Evolutionary conservation across 2,888 invertebrate genomes (phyloP).

Genomic region (Thumatha senex): DNA sequence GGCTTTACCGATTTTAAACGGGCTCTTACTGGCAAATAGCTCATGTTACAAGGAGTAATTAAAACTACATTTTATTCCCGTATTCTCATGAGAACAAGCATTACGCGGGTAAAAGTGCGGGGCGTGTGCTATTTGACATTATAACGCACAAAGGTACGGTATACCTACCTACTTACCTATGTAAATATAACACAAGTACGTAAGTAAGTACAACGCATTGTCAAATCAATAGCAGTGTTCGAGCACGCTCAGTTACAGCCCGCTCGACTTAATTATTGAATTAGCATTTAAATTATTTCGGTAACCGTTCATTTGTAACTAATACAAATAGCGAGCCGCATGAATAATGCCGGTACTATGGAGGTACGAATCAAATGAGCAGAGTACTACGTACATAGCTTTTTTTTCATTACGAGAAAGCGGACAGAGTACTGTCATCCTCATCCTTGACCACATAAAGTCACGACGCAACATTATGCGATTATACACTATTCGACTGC

Average conservation of each 20-base stretch:
- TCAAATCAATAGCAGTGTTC: conserved; percentile 64
- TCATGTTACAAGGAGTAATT: too few relatives aligned
- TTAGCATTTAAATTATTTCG: conserved; percentile 85
- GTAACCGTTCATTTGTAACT: conserved; percentile 84
- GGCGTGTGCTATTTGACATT: too few relatives aligned
- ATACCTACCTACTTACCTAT: conserved; percentile 18
- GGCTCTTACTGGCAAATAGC: too few relatives aligned
- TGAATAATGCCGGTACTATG: conserved; percentile 68
- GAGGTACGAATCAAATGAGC: conserved; percentile 42
- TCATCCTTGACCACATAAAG: too few relatives aligned
- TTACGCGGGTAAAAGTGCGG: too few relatives aligned
- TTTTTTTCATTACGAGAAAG: too few relatives aligned
- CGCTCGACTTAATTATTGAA: conserved; percentile 82
- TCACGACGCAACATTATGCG: too few relatives aligned
- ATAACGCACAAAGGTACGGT: conserved; percentile 11
- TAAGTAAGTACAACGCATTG: conserved; percentile 29
- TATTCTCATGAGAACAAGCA: too few relatives aligned
- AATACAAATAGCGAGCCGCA: conserved; percentile 81
- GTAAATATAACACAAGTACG: conserved; percentile 8
- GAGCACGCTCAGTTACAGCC: conserved; percentile 67
- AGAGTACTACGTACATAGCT: neutral
- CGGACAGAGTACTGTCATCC: too few relatives aligned
- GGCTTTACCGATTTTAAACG: too few relatives aligned
- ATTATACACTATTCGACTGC: neutral
- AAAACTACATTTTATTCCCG: too few relatives aligned